Evolutionary conservation across 30 jellyfish, hydroid and myxozoan genomes (phyloP), one percentile per base, ranked within the genome.

Genomic region (Aurelia sp.): DNA sequence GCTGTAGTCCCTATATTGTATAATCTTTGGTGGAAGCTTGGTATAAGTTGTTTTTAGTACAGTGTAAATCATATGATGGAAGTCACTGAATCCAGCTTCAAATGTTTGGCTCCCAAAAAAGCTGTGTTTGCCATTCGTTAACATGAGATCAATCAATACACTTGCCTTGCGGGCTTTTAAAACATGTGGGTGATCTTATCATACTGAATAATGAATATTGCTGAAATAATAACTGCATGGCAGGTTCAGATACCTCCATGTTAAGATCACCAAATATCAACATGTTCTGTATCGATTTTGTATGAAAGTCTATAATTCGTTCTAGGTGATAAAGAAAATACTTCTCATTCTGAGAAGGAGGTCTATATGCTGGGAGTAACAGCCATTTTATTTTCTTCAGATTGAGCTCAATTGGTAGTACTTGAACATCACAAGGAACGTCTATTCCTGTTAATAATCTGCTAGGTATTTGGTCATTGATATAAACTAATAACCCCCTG

Each of bases 71-170:
- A 70, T 77, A 6, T 33, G 57, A 48, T 76, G 88, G 71, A 87
- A 87, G 23, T 87, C 92, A 20, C 74, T 78, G 40, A 77, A 27
- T 8, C 96, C 87, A 9, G 91, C 78, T 70, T 87, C 96, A 1
- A 73, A 58, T 17, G 72, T 78, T 16, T 62, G 6, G 3, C 65
- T 31, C 23, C 62, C 30, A 44, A 61, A 66, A 87, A 87, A 71
- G 52, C 64, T 67, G 30, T 71, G 23, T 52, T 21, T 62, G 16
- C 83, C 40, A 79, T 77, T 87, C n/a, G 90, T 76, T 30, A 87
- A 66, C 11, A 76, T 87, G 6, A 76, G 81, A 48, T 66, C 82
- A n/a, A n/a, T n/a, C n/a, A 9, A 87, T 87, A 61, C 92, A 78
- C 18, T 44, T 11, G 33, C 82, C 87, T 27, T 71, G 58, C 17